Evolutionary conservation across 2,888 invertebrate genomes (phyloP).

Genomic region (Dyspetes luteomarginatus): DNA sequence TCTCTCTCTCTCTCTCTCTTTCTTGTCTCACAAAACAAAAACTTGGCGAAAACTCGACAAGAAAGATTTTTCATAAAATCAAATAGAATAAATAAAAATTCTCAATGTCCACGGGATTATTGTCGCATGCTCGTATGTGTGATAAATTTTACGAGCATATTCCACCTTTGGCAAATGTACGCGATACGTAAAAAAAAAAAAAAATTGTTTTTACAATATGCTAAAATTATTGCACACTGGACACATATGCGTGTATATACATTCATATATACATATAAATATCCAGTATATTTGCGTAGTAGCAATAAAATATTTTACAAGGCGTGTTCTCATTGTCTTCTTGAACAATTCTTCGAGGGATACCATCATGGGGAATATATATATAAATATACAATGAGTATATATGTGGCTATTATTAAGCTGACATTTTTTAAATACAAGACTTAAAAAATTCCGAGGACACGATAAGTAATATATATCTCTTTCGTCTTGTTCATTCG

Average conservation of each 20-base stretch:
- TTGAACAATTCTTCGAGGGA: slow-evolving; percentile 36
- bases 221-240: slow-evolving; percentile 40
- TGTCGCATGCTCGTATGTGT: not conserved
- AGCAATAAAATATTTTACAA: slow-evolving; percentile 46
- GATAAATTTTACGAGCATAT: slow-evolving; percentile 1
- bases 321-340: slow-evolving; percentile 33
- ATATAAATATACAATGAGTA: slow-evolving; percentile 10
- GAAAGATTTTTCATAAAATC: not conserved
- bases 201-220: slow-evolving; percentile 11
- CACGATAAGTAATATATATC: slow-evolving; percentile 47
- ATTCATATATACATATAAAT: not conserved
- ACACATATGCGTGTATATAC: not conserved
- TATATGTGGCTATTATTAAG: slow-evolving; percentile 45
- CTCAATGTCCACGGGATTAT: not conserved
- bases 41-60: slow-evolving; percentile 24
- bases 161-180: not conserved
- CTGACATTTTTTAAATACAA: slow-evolving; percentile 26
- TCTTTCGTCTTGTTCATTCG: slow-evolving; percentile 43
- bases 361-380: not conserved
- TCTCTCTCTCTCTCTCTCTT: not conserved
- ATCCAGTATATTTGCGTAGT: not conserved
- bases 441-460: slow-evolving; percentile 43
- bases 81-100: not conserved
- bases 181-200: not conserved
- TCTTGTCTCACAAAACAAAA: not conserved